Base-by-base conservation (phyloP, 1,140 invertebrate species). In the Varroa destructor region DNA sequence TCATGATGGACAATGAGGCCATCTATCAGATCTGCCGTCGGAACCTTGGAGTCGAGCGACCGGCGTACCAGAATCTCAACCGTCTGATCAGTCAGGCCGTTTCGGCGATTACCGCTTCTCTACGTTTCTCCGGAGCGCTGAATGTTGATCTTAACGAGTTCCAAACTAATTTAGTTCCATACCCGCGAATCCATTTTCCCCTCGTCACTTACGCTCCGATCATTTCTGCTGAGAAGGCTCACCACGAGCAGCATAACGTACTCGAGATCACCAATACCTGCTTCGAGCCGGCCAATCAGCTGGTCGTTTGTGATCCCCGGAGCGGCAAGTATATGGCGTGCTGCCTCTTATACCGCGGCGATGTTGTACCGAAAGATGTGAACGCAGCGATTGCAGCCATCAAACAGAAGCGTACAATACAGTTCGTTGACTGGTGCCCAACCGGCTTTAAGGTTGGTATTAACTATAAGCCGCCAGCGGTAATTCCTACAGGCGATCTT, bases 401-500 rank as follows among this genome's bases (percentile, higher is more conserved):
- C 56, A 80, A 79, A 72, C 78, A 78, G 12, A 79, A 80, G 72
- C 56, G 78, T 46, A 75, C 79, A 0, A 79, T 82, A 58, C 79
- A 81, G 73, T 83, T 83, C 73, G 82, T 83, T 6, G 82, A 82
- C 77, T 74, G 82, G 82, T 72, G 82, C 72, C 76, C 76, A 6
- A 77, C 76, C 37, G 76, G 76, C 71, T 77, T 77, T 43, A 77
- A 76, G 73, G 75, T 76, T 4, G 51, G 72, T 58, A 79, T 81
- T 43, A 81, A 81, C 73, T 43, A 71, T 25, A 74, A 78, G 55
- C 86, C 86, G 56, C 78, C 78, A 40, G 78, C 76, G 56, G 78
- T 78, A 8, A 77, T 87, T 84, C 76, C 88, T 84, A 82, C 87
- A 84, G 71, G 86, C 84, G 82, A 86, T 85, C 74, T 82, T 57